Evolutionary conservation across 2,113 vertebrate genomes (phyloP), one percentile per base, ranked within the genome.

Genomic region (Willisornis vidua): DNA sequence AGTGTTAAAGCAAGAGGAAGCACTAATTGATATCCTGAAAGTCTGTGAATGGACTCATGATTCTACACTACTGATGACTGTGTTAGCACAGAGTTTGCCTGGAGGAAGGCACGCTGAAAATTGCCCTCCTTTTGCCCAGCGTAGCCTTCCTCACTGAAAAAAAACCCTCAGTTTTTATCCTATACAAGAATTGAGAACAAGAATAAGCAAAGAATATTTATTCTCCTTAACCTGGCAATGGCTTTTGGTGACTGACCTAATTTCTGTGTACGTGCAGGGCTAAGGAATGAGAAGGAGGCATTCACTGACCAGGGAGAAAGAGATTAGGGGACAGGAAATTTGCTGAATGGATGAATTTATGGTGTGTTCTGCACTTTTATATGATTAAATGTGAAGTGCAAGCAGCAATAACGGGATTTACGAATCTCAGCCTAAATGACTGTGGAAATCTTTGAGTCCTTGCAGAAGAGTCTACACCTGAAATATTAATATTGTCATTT

Each of bases 321-420:
- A 84, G 93, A 96, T 93, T 93, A 95, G 65, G 68, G 77, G 88
- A 90, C 92, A 96, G 92, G 90, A 96, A 95, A 96, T 96, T 85
- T 94, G 94, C 80, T 87, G 93, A 92, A 78, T 87, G 54, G 72
- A 68, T 92, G 73, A 87, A 92, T 94, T 92, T 89, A 87, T 82
- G 73, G 62, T 81, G 49, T 68, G 65, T 65, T 89, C 65, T 92
- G 93, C 68, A 68, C 75, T 93, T 93, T 14, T 39, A 52, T 52
- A 29, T 81, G 68, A 78, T 95, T 86, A 83, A 90, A 84, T 78
- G 70, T 63, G 76, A 92, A 81, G 41, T 68, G 57, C 65, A 90
- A 85, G 70, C 85, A 93, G 68, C 90, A 93, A 86, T 89, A 33
- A 35, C 14, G 72, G 88, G 68, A 90, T 84, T 95, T 93, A 63